Percentiles rank a stretch among this genome's conserved stretches.
Conservation (phyloP, 2,797 vertebrate genomes). For the Tarsius wallacei region DNA sequence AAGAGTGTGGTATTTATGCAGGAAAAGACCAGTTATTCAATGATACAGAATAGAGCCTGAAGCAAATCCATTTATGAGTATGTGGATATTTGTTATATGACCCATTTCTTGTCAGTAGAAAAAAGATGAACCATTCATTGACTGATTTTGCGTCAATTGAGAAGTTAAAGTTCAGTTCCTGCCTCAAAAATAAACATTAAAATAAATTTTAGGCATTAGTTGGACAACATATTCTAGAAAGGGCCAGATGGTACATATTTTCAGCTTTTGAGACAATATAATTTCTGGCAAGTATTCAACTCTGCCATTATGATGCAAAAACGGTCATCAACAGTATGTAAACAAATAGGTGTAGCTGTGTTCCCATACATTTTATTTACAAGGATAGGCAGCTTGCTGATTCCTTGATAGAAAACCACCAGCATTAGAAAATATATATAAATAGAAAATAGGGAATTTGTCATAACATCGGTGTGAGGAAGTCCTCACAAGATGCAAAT, state of each 20-base stretch:
- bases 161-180: slow-evolving; percentile 19
- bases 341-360: background rate
- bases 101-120: background rate
- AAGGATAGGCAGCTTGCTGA: background rate
- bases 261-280: background rate
- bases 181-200: background rate
- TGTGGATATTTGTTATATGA: background rate
- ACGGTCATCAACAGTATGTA: background rate
- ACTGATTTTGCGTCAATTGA: slow-evolving; percentile 20
- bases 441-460: background rate
- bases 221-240: slow-evolving; percentile 22
- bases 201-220: slow-evolving; percentile 7
- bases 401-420: background rate
- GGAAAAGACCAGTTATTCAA: background rate
- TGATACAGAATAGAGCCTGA: background rate
- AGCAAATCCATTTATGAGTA: background rate
- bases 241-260: background rate
- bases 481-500: slow-evolving; percentile 12
- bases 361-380: background rate
- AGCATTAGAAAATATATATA: background rate
- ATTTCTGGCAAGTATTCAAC: background rate
- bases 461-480: background rate
- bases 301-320: background rate
- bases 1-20: background rate
- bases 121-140: background rate